A percentile compares a stretch with the other conserved stretches of the same genome.
These are phyloP conservation scores for Cichlasoma orientale DNA, from an alignment of 2,797 vertebrate genomes.

Conservation along the genomic window DNA sequence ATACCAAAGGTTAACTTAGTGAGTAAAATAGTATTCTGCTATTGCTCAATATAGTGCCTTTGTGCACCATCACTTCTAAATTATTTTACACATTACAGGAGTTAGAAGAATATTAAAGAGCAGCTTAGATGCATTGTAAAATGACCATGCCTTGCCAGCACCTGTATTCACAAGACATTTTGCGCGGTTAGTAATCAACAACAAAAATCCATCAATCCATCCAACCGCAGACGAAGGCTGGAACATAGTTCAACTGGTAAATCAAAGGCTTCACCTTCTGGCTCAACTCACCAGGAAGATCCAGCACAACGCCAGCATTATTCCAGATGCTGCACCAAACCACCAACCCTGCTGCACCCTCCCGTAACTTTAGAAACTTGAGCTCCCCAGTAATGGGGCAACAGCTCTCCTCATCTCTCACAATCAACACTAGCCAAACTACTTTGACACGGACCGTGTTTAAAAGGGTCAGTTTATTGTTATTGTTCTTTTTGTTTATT, in stretches of 20 bases:
- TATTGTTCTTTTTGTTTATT: no score
- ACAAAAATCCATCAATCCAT: neutral
- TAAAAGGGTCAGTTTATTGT: no score
- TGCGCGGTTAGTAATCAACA: neutral
- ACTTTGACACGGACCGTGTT: no score
- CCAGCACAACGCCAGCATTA: neutral
- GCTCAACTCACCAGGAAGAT: no score
- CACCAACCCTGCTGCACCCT: neutral
- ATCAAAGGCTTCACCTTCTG: no score
- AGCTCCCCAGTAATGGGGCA: neutral
- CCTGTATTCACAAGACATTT: neutral
- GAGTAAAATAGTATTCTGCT: neutral
- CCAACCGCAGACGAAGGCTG: neutral
- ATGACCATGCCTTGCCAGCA: neutral
- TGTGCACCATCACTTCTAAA: neutral
- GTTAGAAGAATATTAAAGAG: neutral
- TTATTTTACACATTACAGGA: neutral
- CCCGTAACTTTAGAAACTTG: rapidly evolving
- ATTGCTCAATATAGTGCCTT: neutral
- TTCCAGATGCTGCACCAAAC: neutral
- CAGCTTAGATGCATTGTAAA: neutral
- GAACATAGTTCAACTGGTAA: neutral
- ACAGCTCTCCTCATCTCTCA: no score
- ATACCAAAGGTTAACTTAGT: neutral
- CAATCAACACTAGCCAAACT: no score